Percentiles rank a stretch among this genome's conserved stretches.
Conservation (phyloP, 2,113 vertebrate genomes). For the Phainopepla nitens region DNA sequence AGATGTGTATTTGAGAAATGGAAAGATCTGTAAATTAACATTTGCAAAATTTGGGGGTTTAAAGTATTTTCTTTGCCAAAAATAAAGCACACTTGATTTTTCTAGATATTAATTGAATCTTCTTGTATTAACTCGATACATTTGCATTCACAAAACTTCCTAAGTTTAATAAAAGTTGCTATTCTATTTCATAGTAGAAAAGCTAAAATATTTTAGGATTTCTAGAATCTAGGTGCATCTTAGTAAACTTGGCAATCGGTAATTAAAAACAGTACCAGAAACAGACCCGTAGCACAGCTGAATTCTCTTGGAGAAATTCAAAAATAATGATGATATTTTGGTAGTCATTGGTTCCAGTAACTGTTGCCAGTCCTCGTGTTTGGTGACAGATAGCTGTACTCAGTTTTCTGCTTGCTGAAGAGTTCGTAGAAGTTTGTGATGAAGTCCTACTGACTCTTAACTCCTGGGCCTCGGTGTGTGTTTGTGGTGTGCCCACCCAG, state of each 20-base stretch:
- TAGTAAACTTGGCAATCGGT: not conserved
- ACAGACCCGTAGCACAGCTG: not conserved
- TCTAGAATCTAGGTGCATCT: not conserved
- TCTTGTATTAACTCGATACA: not conserved
- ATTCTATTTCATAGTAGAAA: not conserved
- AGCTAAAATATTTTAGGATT: not conserved
- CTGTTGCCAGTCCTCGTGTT: not conserved
- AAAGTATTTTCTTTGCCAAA: not conserved
- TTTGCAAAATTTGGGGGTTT: not conserved
- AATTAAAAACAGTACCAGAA: not conserved
- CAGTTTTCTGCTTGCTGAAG: not conserved
- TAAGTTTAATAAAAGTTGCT: not conserved
- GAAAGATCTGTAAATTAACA: not conserved
- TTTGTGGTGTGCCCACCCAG: not conserved
- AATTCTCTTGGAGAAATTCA: not conserved
- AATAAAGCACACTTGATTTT: not conserved
- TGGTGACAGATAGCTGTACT: not conserved
- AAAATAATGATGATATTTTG: not conserved
- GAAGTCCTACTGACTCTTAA: not conserved
- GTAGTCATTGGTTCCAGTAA: not conserved
- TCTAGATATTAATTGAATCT: not conserved
- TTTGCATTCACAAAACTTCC: not conserved
- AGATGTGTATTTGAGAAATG: not conserved
- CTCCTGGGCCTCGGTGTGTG: not conserved
- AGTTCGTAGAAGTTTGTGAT: not conserved